Percentiles rank a stretch among this genome's conserved stretches.
Conservation (phyloP, 1,140 invertebrate species). For the Brachionus manjavacas region DNA sequence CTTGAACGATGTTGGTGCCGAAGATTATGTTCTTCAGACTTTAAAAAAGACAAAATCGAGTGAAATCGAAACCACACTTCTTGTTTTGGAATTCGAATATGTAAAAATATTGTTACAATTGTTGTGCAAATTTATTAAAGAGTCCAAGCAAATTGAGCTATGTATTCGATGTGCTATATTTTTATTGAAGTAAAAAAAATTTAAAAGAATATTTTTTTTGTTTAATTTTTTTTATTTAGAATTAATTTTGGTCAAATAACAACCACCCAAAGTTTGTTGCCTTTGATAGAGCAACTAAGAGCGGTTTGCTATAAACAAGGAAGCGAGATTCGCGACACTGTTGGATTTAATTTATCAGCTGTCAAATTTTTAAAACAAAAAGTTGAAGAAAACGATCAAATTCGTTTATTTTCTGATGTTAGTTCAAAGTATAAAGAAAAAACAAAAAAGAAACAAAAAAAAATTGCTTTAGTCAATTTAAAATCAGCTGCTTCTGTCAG, state of each 20-base stretch:
- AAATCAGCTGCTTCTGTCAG: constrained; percentile 35
- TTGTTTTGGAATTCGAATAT: constrained; percentile 75
- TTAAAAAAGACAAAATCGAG: constrained; percentile 72
- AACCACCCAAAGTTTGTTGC: constrained; percentile 65
- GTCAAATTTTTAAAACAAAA: constrained; percentile 70
- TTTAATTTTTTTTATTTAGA: constrained; percentile 47
- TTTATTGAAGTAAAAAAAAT: constrained; percentile 63
- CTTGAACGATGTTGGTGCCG: constrained; percentile 48
- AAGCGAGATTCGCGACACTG: constrained; percentile 67
- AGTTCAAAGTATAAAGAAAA: constrained; percentile 65
- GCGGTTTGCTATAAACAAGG: constrained; percentile 62
- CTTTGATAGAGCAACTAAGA: constrained; percentile 67
- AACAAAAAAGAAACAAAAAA: constrained; percentile 66
- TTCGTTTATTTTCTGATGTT: constrained; percentile 77
- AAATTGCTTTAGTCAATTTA: constrained; percentile 53
- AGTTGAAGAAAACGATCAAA: constrained; percentile 73
- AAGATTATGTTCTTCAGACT: constrained; percentile 75
- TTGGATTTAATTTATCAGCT: constrained; percentile 81
- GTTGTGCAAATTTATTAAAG: constrained; percentile 64
- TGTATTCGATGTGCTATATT: constrained; percentile 70
- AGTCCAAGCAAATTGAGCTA: constrained; percentile 70
- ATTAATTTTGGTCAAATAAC: constrained; percentile 79
- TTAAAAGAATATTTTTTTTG: not conserved
- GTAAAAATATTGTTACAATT: constrained; percentile 73
- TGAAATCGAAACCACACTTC: constrained; percentile 80